A percentile compares a stretch with the other conserved stretches of the same genome.
phyloP scores from a whole-genome alignment of 2,888 invertebrate genomes.

The Meteorus cinctellus region DNA sequence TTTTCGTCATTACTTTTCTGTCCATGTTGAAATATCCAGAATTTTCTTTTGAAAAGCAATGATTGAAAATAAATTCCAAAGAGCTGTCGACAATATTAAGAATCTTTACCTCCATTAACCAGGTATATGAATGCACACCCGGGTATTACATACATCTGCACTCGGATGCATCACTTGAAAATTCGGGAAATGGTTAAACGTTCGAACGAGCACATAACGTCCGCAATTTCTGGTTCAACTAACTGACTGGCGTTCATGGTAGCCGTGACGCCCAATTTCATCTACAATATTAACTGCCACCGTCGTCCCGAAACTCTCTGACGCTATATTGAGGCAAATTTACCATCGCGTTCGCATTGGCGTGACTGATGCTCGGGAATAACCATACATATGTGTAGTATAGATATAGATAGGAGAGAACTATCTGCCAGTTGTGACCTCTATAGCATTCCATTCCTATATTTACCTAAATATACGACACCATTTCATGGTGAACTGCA shows the following conservation, averaged over 20 bases:
- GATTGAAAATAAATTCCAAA: too few species aligned
- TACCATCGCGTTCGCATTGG: constrained; percentile 21
- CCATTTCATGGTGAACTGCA: background rate
- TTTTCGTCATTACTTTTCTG: too few species aligned
- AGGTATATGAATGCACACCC: too few species aligned
- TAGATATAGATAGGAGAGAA: background rate
- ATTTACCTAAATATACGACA: constrained; percentile 10
- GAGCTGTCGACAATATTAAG: too few species aligned
- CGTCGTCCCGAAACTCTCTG: constrained; percentile 7
- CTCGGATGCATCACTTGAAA: constrained; percentile 42
- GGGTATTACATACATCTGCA: background rate
- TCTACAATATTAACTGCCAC: constrained; percentile 41
- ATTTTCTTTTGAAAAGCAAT: too few species aligned
- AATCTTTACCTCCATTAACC: too few species aligned
- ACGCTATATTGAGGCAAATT: constrained; percentile 32
- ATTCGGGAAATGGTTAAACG: constrained; percentile 53
- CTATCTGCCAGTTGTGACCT: constrained; percentile 6
- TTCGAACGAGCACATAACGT: constrained; percentile 50
- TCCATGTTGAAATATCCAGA: too few species aligned
- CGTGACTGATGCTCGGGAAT: constrained; percentile 17
- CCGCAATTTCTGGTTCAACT: constrained; percentile 41
- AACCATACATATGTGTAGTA: background rate
- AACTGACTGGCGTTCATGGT: constrained; percentile 37
- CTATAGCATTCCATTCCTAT: constrained; percentile 9
- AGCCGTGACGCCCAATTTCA: constrained; percentile 41